Conservation (phyloP, 1,140 invertebrate genomes). For the Melipona quadrifasciata region DNA sequence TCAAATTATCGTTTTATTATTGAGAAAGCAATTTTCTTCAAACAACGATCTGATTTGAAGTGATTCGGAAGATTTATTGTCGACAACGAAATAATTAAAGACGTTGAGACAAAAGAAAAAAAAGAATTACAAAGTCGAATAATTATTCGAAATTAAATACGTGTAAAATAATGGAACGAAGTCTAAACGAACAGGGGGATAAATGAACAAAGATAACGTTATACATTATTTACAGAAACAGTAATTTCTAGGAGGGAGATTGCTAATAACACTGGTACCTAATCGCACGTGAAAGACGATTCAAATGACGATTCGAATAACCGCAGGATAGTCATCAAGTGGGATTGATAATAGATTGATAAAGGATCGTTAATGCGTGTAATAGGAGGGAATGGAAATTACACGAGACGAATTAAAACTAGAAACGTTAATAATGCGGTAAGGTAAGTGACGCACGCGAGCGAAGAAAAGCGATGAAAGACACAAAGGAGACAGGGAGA, state of each 20-base stretch:
- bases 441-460: no score
- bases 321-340: no score
- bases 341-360: neutral
- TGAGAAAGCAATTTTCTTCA: neutral
- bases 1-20: no score
- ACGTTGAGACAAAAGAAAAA: no score
- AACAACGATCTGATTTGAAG: neutral
- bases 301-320: no score
- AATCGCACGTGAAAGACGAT: neutral
- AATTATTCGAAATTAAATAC: neutral
- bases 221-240: neutral
- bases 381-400: neutral
- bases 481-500: constrained; percentile 17
- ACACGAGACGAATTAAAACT: neutral
- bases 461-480: constrained; percentile 12
- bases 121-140: neutral
- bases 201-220: neutral
- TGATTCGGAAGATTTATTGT: neutral
- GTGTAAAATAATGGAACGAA: neutral
- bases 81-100: no score
- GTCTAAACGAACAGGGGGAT: neutral
- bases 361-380: neutral
- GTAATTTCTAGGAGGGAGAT: neutral
- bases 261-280: no score
- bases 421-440: neutral